Percentiles rank a stretch among this genome's conserved stretches.
phyloP scores from a whole-genome alignment of 2,797 vertebrate species.

The Coregonus suidteri region DNA sequence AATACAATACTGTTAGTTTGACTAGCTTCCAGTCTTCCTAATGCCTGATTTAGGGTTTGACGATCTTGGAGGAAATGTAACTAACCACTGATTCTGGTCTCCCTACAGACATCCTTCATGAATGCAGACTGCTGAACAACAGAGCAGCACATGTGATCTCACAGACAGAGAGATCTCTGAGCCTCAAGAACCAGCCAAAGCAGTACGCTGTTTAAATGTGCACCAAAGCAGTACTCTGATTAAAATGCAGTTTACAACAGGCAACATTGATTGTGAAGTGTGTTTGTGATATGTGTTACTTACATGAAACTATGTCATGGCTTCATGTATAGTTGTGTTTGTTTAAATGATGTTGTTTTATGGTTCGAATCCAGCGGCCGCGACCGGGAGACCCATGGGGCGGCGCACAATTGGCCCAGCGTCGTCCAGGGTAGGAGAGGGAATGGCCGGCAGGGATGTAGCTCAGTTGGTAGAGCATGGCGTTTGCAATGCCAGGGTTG shows the following conservation, averaged over 20 bases:
- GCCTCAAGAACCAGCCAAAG: slow-evolving; percentile 78
- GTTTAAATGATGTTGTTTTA: slow-evolving; percentile 28
- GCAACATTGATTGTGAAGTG: slow-evolving; percentile 29
- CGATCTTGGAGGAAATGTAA: background rate
- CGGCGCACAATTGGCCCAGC: too few species aligned
- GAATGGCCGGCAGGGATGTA: too few species aligned
- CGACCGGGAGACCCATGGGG: too few species aligned
- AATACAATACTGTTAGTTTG: background rate
- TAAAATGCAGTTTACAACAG: background rate
- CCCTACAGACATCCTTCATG: slow-evolving; percentile 79
- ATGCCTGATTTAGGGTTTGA: background rate
- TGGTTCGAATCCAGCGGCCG: too few species aligned
- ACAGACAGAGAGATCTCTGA: slow-evolving; percentile 77
- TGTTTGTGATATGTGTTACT: slow-evolving; percentile 31
- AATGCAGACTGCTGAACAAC: slow-evolving; percentile 83
- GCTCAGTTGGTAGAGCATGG: too few species aligned
- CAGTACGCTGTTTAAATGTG: background rate
- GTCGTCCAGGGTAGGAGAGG: too few species aligned
- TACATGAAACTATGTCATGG: slow-evolving; percentile 44
- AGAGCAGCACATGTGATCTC: slow-evolving; percentile 80
- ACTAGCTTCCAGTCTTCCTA: background rate
- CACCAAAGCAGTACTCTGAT: slow-evolving; percentile 45
- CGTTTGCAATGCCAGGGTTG: too few species aligned
- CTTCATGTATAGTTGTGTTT: slow-evolving; percentile 59
- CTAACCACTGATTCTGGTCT: background rate